Evolutionary conservation across 2,797 vertebrate genomes (phyloP).

Genomic region (Rhynchotus rufescens): DNA sequence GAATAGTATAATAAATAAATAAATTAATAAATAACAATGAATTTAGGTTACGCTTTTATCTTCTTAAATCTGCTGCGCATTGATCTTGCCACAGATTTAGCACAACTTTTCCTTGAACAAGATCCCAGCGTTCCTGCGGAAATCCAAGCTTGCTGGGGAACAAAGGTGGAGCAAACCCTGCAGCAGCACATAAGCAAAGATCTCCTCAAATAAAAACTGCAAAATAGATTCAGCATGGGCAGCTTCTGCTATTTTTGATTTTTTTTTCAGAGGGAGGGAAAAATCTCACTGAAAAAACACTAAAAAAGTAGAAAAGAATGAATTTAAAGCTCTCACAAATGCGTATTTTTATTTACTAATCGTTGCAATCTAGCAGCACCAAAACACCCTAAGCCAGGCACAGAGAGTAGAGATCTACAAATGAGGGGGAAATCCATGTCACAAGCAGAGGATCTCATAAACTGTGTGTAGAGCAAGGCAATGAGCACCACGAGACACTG

Average conservation of each 20-base stretch:
- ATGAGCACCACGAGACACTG: background rate
- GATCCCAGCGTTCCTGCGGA: background rate
- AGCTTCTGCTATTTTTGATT: rapidly evolving
- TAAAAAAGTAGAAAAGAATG: rapidly evolving
- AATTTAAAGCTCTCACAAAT: background rate
- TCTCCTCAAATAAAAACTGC: background rate
- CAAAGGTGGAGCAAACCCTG: background rate
- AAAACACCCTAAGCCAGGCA: background rate
- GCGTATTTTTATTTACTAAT: background rate
- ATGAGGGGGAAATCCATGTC: rapidly evolving
- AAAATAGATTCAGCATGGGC: background rate
- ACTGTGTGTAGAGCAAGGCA: background rate
- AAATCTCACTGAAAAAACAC: rapidly evolving
- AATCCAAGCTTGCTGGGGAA: background rate
- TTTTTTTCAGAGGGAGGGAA: background rate
- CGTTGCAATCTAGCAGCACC: background rate
- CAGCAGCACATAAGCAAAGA: rapidly evolving
- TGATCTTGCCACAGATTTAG: background rate
- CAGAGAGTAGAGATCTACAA: rapidly evolving
- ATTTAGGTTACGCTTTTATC: background rate
- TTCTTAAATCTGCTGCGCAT: background rate
- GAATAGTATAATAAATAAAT: background rate
- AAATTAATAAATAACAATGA: too few relatives aligned
- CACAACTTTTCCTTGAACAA: background rate
- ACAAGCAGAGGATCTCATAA: background rate